Base-by-base conservation (phyloP, 2,888 invertebrate species). In the Nematopogon swammerdamellus region DNA sequence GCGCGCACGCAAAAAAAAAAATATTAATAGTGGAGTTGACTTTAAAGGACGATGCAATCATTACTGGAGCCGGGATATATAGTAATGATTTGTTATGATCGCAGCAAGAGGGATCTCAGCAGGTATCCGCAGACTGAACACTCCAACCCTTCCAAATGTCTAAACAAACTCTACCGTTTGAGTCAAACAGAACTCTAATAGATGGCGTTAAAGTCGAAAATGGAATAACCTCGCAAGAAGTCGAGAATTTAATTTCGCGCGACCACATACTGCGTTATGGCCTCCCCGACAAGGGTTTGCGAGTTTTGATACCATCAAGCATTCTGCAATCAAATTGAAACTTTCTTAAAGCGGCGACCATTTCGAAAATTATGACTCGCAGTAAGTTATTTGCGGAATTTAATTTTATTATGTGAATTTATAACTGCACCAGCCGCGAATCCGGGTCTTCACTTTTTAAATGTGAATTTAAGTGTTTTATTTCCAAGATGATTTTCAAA, bases 81-180 rank as follows among this genome's bases (percentile, higher is more conserved):
- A 67, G 65, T 65, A 72, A 74, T 77, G 74, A 77, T 77, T 77
- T 77, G 77, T 77, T 75, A 74, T 76, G 75, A 76, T 76, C 72
- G 67, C 70, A 67, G 65, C 65, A 71, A 73, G 70, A 64, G 69
- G 66, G 63, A 36, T 36, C 77, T 64, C 77, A 77, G 77, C 77
- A 67, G 76, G 77, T 59, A 70, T 70, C 68, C 70, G 69, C 68
- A 66, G 72, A 74, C 69, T 72, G 71, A n/a, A n/a, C 72, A 73
- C 14, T 36, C 36, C n/a, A n/a, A n/a, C 8, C 8, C 36, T 36
- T 36, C 8, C 11, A 36, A 36, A 36, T 3, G 36, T 68, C 63
- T 68, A 65, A 64, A 68, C 64, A 63, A 63, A 62, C 62, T 46
- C n/a, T n/a, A n/a, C n/a, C n/a, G n/a, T n/a, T n/a, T n/a, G n/a